Evolutionary conservation across 23 tunicate genomes (phyloP), one percentile per base, ranked within the genome.

Genomic region (Phallusia fumigata): DNA sequence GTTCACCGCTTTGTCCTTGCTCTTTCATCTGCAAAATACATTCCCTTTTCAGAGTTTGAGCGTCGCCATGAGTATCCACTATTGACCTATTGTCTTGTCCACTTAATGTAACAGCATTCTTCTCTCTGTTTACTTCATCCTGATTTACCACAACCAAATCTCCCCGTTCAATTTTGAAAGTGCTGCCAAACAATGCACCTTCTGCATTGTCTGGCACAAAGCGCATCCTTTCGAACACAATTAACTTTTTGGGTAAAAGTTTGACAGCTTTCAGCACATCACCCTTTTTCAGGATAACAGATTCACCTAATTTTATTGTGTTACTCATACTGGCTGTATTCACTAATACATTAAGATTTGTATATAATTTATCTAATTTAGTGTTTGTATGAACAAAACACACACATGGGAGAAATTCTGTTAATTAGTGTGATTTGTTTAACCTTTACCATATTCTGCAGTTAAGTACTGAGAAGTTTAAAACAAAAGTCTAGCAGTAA

Each of bases 1-100:
- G 88, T 47, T 88, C 87, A 16, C 93, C 98, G 32, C 83, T 84
- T 31, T 89, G 90, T 19, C 98, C 98, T 51, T 69, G 74, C 52
- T 72, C 81, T 85, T 88, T 88, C 85, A 93, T 65, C 32, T 80
- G 81, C 35, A 88, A 75, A 40, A 93, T 83, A 33, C 89, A 87
- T 26, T 83, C 87, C 44, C 93, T 40, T n/a, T 84, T 75, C 33
- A 93, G 47, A 69, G 87, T 64, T 80, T 93, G 98, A 2, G 98
- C 85, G 45, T 86, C 80, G 3, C 98, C 98, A 72, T 81, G 88
- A 6, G 78, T 81, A 87, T 93, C 98, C n/a, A 3, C 82, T 52
- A 91, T 65, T 30, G 16, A 15, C 65, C 89, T 79, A 53, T 72
- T 58, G 28, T 58, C 69, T 58, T 58, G 26, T 58, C 69, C 69